phyloP scores from a whole-genome alignment of 1,140 invertebrate genomes.

The Aplysia californica region DNA sequence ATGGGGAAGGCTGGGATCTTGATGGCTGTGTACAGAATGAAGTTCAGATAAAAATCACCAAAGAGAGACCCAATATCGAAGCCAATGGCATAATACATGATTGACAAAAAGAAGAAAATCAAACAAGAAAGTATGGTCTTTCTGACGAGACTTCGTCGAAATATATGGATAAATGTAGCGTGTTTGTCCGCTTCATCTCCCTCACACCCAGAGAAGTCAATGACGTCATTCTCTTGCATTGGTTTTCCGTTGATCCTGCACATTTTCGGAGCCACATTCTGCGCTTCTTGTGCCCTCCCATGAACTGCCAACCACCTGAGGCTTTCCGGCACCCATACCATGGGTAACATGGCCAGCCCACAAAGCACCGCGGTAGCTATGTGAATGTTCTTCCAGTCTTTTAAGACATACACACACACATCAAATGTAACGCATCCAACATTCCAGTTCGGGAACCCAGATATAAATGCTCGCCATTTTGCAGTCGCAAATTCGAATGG shows the following conservation, averaged over 20 bases:
- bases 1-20: neutral
- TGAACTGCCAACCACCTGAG: neutral
- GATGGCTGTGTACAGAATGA: neutral
- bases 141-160: neutral
- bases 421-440: neutral
- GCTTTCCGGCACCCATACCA: neutral
- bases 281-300: neutral
- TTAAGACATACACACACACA: neutral
- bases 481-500: neutral
- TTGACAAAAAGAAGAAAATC: neutral
- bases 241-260: neutral
- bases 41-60: neutral
- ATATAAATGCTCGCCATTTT: neutral
- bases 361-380: neutral
- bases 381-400: neutral
- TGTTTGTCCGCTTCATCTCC: neutral
- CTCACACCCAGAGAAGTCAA: neutral
- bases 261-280: neutral
- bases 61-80: neutral
- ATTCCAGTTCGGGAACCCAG: neutral
- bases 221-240: too few relatives aligned
- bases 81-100: neutral
- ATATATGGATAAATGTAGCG: neutral
- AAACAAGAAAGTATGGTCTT: neutral
- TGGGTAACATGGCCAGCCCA: neutral